Base-by-base conservation (phyloP, 2,888 invertebrate genomes). In the Caenorhabditis sp. region DNA sequence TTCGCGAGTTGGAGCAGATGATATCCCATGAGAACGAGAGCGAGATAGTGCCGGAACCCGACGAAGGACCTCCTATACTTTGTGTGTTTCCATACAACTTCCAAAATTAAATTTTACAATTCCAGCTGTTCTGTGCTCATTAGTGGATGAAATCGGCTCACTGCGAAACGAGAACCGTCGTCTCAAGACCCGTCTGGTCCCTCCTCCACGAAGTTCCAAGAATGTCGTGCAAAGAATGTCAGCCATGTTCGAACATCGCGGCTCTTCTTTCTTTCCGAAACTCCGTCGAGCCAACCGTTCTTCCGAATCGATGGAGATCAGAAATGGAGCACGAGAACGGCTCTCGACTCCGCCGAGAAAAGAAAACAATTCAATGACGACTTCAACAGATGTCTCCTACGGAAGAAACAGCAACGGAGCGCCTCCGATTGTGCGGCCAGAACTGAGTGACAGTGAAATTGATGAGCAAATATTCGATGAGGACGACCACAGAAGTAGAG, bases 101-200 rank as follows among this genome's bases (percentile, higher is more conserved):
- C 15, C 32, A 50, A 2, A 30, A 2, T 20, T 53, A 9, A 9
- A 37, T 55, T 17, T 20, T 26, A 39, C n/a, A n/a, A 37, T 78
- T 87, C 61, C 72, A 87, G 87, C 84, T 53, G 86, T 87, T 15
- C 76, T 88, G 0, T 88, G 86, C 75, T 82, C 81, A 61, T 76
- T 88, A n/a, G 86, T 88, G 22, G 83, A 83, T 46, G 88, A 88
- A 59, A 88, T 88, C 52, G 81, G 85, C 8, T 80, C 85, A 13
- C 79, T 88, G 26, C 83, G 87, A 26, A 83, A 78, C 30, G 84
- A 88, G 59, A 88, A 88, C 59, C 81, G 82, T 32, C 75, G 83
- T 8, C 75, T 88, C 45, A 85, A 87, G 53, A 83, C 84, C 5
- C 79, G 86, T 35, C 52, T 87, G 9, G 73, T 78, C 0, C 80